These are phyloP conservation scores for Antechinus flavipes DNA, from an alignment of 2,113 vertebrate genomes.

Conservation along the genomic window DNA sequence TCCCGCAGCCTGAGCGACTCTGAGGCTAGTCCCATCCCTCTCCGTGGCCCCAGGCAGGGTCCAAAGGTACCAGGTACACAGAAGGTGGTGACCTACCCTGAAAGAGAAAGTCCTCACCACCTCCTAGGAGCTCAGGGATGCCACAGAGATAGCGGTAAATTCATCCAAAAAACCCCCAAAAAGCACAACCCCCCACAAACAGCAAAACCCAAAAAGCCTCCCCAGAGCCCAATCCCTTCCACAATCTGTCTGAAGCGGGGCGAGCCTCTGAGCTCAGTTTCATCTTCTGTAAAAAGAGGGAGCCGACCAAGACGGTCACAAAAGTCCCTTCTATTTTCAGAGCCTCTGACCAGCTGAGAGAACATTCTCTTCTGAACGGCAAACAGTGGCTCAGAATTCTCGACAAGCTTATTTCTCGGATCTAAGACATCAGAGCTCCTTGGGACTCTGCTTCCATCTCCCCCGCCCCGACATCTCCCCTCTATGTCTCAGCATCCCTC, in stretches of 20 bases:
- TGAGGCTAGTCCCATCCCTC: background rate
- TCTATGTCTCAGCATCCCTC: background rate
- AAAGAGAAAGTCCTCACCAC: background rate
- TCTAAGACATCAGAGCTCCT: background rate
- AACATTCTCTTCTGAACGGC: fast-evolving
- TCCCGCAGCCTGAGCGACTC: background rate
- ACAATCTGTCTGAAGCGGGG: background rate
- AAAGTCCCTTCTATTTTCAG: background rate
- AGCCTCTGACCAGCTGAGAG: background rate
- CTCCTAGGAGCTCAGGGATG: background rate
- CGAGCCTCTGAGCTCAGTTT: background rate
- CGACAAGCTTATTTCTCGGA: background rate
- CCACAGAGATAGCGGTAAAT: background rate
- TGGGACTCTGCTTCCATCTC: background rate
- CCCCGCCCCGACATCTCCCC: background rate
- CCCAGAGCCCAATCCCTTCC: background rate
- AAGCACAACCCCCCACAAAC: too few relatives aligned
- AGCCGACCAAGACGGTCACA: background rate
- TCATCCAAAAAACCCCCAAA: background rate
- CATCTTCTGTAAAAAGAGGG: background rate
- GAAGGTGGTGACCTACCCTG: background rate
- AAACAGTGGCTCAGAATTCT: fast-evolving
- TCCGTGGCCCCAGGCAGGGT: background rate
- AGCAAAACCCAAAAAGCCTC: too few relatives aligned
- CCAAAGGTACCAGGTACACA: background rate